Conservation (phyloP, 2,888 invertebrate genomes). For the Euspilapteryx auroguttella region DNA sequence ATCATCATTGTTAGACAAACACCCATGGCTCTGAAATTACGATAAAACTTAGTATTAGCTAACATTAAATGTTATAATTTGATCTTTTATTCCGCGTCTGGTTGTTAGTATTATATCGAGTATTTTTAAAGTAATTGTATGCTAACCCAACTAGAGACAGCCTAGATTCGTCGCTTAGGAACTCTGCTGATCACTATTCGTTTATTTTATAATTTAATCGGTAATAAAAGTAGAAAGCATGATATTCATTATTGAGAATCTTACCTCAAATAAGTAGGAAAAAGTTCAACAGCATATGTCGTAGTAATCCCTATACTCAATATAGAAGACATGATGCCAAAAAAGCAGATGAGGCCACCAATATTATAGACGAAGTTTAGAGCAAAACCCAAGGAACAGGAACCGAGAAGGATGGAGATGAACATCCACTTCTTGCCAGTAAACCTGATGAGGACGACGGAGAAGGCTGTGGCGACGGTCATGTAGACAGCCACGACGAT, state of each 20-base stretch:
- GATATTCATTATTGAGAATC: no score
- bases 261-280: constrained; percentile 8
- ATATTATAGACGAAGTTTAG: constrained; percentile 3
- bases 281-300: constrained; percentile 7
- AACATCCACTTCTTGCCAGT: constrained; percentile 8
- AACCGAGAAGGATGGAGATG: no score
- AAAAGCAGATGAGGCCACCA: constrained; percentile 3
- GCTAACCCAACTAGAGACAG: no score
- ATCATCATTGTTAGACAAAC: constrained; percentile 46
- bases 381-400: no score
- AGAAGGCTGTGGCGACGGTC: constrained; percentile 2
- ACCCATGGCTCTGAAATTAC: constrained; percentile 34
- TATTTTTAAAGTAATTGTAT: no score
- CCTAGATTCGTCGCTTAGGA: no score
- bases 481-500: constrained; percentile 1
- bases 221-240: no score
- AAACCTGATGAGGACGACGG: constrained; percentile 3
- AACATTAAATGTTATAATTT: not conserved
- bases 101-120: no score
- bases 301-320: constrained; percentile 7
- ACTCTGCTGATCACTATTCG: no score
- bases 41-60: not conserved
- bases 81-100: no score
- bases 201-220: no score
- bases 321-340: constrained; percentile 5